Percentiles rank a stretch among this genome's conserved stretches.
Evolutionary conservation across 2,888 invertebrate species (phyloP).

Genomic region (Enchytraeus crypticus): DNA sequence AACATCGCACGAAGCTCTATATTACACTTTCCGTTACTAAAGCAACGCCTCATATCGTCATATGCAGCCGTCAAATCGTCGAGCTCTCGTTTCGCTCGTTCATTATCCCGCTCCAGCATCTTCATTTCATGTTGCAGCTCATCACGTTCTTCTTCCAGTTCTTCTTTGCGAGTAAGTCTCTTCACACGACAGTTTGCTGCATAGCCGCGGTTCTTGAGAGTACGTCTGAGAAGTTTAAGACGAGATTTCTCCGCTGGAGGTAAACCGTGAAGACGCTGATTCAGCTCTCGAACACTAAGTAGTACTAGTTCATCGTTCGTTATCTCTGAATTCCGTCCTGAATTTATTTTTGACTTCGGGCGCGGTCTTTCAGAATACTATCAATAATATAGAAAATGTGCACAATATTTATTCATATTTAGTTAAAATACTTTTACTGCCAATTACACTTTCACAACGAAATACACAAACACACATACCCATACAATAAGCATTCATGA

Average conservation of each 20-base stretch:
- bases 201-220: slow-evolving; percentile 90
- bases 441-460: too few species aligned
- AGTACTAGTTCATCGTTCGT: slow-evolving; percentile 80
- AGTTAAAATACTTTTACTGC: too few species aligned
- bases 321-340: too few species aligned
- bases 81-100: slow-evolving; percentile 68
- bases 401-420: too few species aligned
- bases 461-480: too few species aligned
- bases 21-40: background rate
- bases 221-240: slow-evolving; percentile 88
- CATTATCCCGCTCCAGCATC: slow-evolving; percentile 64
- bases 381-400: too few species aligned
- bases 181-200: slow-evolving; percentile 82
- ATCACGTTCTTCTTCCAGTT: slow-evolving; percentile 77
- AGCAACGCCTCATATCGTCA: background rate
- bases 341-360: too few species aligned
- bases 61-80: slow-evolving; percentile 54
- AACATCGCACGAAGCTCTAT: background rate
- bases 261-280: slow-evolving; percentile 75
- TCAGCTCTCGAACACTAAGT: slow-evolving; percentile 82
- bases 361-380: too few species aligned
- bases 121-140: slow-evolving; percentile 76
- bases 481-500: too few species aligned
- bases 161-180: slow-evolving; percentile 86
- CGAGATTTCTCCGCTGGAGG: slow-evolving; percentile 79